A percentile compares a stretch with the other conserved stretches of the same genome.
Evolutionary conservation across 1,140 invertebrate genomes (phyloP).

Genomic region (Penaeus chinensis): DNA sequence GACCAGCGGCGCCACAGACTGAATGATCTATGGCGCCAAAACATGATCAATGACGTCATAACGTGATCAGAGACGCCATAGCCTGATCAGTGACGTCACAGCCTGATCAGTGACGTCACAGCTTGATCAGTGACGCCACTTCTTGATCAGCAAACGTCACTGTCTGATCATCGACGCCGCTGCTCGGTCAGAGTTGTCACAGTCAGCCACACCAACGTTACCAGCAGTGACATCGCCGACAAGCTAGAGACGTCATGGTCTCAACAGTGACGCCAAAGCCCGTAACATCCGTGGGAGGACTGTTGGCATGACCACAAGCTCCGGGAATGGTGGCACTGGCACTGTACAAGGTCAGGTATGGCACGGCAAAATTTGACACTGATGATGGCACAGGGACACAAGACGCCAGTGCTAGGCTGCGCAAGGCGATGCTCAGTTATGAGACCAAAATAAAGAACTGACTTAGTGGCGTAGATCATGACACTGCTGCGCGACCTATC

Average conservation of each 20-base stretch:
- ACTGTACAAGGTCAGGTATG: constrained; percentile 44
- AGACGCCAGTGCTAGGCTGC: constrained; percentile 5
- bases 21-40: constrained; percentile 13
- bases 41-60: constrained; percentile 28
- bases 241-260: too few relatives aligned
- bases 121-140: constrained; percentile 3
- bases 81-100: constrained; percentile 16
- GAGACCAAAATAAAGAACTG: constrained; percentile 16
- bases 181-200: too few relatives aligned
- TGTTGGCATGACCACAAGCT: neutral
- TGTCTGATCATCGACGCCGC: too few relatives aligned
- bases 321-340: constrained; percentile 50
- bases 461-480: constrained; percentile 10
- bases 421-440: neutral
- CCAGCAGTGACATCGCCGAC: too few relatives aligned
- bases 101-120: constrained; percentile 20
- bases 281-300: too few relatives aligned
- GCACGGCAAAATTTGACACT: constrained; percentile 40
- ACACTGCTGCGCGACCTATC: neutral
- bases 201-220: too few relatives aligned
- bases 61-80: neutral
- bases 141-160: too few relatives aligned
- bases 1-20: constrained; percentile 27
- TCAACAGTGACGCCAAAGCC: too few relatives aligned
- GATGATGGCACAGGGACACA: constrained; percentile 30